Evolutionary conservation across 2,797 vertebrate genomes (phyloP).

Genomic region (Smutsia temminckii): DNA sequence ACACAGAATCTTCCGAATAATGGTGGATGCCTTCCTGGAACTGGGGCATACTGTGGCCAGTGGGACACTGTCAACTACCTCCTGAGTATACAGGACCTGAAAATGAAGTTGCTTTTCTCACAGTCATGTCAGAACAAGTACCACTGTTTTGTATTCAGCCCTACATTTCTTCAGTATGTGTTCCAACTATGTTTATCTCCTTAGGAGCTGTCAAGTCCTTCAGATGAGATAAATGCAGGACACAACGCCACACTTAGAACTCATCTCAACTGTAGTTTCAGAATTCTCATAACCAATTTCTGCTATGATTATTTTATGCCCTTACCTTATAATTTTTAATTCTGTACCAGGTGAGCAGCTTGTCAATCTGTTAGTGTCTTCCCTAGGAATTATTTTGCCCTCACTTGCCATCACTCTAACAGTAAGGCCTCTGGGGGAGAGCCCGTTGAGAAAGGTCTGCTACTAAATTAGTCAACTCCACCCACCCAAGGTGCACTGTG

Average conservation of each 20-base stretch:
- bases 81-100: background rate
- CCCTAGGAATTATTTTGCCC: background rate
- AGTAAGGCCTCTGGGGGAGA: background rate
- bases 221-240: slow-evolving; percentile 36
- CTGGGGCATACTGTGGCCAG: background rate
- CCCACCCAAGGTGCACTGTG: background rate
- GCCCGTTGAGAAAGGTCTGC: background rate
- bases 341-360: background rate
- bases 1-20: background rate
- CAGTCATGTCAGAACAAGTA: background rate
- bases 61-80: background rate
- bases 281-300: slow-evolving; percentile 26
- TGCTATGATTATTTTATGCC: background rate
- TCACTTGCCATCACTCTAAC: background rate
- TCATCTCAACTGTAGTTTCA: background rate
- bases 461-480: background rate
- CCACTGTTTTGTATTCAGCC: background rate
- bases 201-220: slow-evolving; percentile 38
- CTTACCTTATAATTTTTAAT: slow-evolving; percentile 37
- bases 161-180: background rate
- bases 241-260: background rate
- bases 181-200: background rate
- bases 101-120: background rate
- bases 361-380: background rate
- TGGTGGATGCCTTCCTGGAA: accelerated